Conservation (phyloP, 2,888 invertebrate species). For the Sinelater perroti region DNA sequence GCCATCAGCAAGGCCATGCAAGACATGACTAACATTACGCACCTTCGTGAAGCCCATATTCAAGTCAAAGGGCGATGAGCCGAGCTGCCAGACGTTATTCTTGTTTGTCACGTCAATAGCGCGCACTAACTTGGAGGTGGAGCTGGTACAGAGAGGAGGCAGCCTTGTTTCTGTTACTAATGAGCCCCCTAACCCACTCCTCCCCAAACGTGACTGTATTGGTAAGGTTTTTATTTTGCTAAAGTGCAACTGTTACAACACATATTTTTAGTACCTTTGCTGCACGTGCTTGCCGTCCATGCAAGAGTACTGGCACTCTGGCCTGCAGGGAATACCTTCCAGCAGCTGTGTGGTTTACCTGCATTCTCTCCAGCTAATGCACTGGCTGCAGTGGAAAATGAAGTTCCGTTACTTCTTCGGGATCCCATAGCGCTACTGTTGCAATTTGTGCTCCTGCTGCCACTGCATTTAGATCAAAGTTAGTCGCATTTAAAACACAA, state of each 20-base stretch:
- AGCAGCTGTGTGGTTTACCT: slow-evolving; percentile 64
- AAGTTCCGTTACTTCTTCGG: slow-evolving; percentile 84
- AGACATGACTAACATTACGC: slow-evolving; percentile 89
- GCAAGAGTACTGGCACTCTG: slow-evolving; percentile 76
- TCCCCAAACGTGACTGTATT: slow-evolving; percentile 82
- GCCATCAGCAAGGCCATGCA: slow-evolving; percentile 94
- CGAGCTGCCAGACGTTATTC: slow-evolving; percentile 78
- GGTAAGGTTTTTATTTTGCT: slow-evolving; percentile 63
- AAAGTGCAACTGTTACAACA: too few relatives aligned
- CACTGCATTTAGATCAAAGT: slow-evolving; percentile 88
- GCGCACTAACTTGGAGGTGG: slow-evolving; percentile 91
- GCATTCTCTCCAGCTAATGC: slow-evolving; percentile 49
- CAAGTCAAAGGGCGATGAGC: slow-evolving; percentile 73
- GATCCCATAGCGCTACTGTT: slow-evolving; percentile 88
- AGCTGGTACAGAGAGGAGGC: slow-evolving; percentile 89
- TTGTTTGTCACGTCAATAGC: slow-evolving; percentile 90
- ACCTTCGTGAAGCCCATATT: slow-evolving; percentile 77
- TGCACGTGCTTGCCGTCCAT: slow-evolving; percentile 89
- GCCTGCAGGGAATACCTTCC: slow-evolving; percentile 64
- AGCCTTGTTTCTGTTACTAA: slow-evolving; percentile 63
- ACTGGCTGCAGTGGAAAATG: slow-evolving; percentile 62
- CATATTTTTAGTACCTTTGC: slow-evolving; percentile 77
- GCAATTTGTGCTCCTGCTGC: slow-evolving; percentile 86
- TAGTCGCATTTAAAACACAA: slow-evolving; percentile 53
- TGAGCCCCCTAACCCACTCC: slow-evolving; percentile 67